A percentile compares a stretch with the other conserved stretches of the same genome.
Evolutionary conservation across 2,888 invertebrate genomes (phyloP).

Genomic region (Caenorhabditis angaria): DNA sequence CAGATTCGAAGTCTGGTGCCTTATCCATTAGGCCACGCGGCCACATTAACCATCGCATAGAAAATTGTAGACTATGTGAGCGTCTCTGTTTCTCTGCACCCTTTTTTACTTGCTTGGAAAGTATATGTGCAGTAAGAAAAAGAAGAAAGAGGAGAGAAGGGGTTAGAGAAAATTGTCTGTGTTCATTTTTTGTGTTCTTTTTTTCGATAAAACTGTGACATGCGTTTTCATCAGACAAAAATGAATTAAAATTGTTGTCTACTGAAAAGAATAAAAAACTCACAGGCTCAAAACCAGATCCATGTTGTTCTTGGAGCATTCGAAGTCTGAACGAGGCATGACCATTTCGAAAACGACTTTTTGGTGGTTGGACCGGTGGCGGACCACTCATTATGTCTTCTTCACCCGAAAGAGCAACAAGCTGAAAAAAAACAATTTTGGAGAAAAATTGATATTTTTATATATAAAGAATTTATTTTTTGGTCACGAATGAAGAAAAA

Average conservation of each 20-base stretch:
- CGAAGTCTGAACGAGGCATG: constrained; percentile 65
- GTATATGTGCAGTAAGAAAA: constrained; percentile 1
- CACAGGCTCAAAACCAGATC: constrained; percentile 52
- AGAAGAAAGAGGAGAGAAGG: neutral
- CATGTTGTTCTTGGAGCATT: constrained; percentile 69
- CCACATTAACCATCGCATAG: constrained; percentile 14
- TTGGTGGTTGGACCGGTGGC: constrained; percentile 48
- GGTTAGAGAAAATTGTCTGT: neutral
- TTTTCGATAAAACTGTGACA: constrained; percentile 2
- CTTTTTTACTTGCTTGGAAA: neutral
- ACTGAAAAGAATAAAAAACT: constrained; percentile 15
- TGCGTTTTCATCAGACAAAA: neutral
- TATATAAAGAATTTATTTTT: too few relatives aligned
- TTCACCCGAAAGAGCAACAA: constrained; percentile 57
- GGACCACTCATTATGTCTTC: constrained; percentile 55
- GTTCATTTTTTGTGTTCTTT: neutral
- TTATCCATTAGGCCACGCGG: constrained; percentile 64
- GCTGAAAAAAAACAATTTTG: constrained; percentile 28
- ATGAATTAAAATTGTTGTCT: neutral
- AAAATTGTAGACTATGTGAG: neutral
- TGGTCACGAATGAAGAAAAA: too few relatives aligned
- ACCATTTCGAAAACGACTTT: constrained; percentile 58
- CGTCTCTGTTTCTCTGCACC: neutral
- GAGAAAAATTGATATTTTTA: neutral
- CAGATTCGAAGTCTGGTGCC: constrained; percentile 61